phyloP scores from a whole-genome alignment of 2,888 invertebrate genomes.

The Gari tellinella region DNA sequence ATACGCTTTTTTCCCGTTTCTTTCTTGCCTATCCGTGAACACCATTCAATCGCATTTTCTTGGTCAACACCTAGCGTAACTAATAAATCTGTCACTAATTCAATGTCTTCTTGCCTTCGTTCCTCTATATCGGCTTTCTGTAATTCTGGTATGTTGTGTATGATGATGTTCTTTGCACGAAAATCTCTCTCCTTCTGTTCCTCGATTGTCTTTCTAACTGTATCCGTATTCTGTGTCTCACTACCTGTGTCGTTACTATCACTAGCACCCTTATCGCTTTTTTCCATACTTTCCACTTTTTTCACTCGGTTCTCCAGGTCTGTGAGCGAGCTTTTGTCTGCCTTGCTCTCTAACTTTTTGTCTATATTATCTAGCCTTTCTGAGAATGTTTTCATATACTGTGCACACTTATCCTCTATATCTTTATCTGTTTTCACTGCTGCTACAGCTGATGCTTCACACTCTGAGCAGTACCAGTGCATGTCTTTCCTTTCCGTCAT shows the following conservation, averaged over 20 bases:
- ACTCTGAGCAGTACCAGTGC: background rate
- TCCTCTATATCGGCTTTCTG: no score
- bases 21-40: background rate
- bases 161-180: background rate
- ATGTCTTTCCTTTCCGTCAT: background rate
- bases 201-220: background rate
- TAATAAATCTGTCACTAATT: no score
- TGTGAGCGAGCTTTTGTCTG: no score
- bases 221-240: background rate
- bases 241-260: background rate
- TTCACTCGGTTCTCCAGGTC: no score
- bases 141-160: background rate
- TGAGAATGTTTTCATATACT: background rate
- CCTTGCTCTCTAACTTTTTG: background rate
- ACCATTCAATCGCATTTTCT: background rate
- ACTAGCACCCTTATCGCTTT: no score
- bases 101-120: no score
- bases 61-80: background rate
- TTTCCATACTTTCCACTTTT: no score
- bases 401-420: background rate
- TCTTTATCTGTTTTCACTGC: no score
- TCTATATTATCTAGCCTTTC: background rate
- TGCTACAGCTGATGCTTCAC: background rate
- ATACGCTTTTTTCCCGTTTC: background rate
- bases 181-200: background rate